Evolutionary conservation across 2,113 vertebrate genomes (phyloP), one percentile per base, ranked within the genome.

Genomic region (Lasiurus borealis): DNA sequence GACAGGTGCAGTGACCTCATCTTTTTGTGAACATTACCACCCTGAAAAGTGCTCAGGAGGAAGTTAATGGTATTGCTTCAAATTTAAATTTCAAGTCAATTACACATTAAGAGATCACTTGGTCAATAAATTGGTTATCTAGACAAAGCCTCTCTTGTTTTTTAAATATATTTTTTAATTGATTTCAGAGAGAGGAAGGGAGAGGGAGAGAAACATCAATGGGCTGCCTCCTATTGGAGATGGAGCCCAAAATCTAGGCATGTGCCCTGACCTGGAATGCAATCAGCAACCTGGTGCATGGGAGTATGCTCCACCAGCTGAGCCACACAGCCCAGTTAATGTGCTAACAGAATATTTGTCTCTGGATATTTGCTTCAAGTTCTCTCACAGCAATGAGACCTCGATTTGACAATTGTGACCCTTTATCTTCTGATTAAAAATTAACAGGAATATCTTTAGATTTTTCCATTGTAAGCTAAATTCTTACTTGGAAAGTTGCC

Each of bases 361-460:
- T 77, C 76, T 93, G 92, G 54, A 14, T 93, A 46, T 89, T 90
- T 92, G n/a, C 80, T 92, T 85, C 88, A 78, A 93, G 80, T 66
- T 75, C 23, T 27, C n/a, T 73, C 8, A 0, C 57, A 72, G 69
- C 54, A 64, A 0, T 13, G 44, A 76, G 85, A 18, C 75, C n/a
- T 83, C 19, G 31, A 6, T 88, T 97, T 91, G 80, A 90, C 31
- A 92, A n/a, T 14, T 75, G 36, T 34, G 31, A 89, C 19, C 44
- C 54, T 93, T 95, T 95, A 90, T 85, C 82, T 85, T 94, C 64
- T 86, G 93, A 91, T 95, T 94, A 93, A 95, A 96, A 89, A 95
- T 94, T 96, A 95, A 95, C 87, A 85, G 83, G 77, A 84, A 19
- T 78, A 27, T 44, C 59, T 92, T 94, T 93, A 85, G 12, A 48